Percentiles rank a stretch among this genome's conserved stretches.
phyloP scores from a whole-genome alignment of 2,888 invertebrate species.

The Melanargia galathea region DNA sequence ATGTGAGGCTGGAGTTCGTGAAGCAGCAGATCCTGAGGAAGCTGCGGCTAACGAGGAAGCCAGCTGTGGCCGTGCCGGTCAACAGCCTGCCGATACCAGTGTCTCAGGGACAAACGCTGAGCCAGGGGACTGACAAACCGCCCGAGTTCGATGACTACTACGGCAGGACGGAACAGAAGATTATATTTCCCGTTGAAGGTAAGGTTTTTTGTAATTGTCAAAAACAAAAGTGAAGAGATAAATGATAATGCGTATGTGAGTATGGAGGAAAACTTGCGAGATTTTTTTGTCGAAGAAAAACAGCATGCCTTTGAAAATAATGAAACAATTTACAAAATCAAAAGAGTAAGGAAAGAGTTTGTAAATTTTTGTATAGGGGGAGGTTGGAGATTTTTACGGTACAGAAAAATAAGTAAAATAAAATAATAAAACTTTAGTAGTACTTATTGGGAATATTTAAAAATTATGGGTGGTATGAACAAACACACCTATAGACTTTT shows the following conservation, averaged over 20 bases:
- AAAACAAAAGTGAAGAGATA: background rate
- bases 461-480: too few relatives aligned
- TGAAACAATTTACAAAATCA: background rate
- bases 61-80: slow-evolving; percentile 83
- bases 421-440: too few relatives aligned
- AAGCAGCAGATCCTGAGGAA: slow-evolving; percentile 93
- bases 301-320: too few relatives aligned
- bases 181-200: slow-evolving; percentile 91
- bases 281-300: background rate
- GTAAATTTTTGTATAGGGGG: too few relatives aligned
- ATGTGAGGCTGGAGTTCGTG: slow-evolving; percentile 89
- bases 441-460: too few relatives aligned
- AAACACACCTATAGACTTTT: too few relatives aligned
- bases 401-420: too few relatives aligned
- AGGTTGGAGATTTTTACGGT: background rate
- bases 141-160: slow-evolving; percentile 89
- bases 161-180: slow-evolving; percentile 91
- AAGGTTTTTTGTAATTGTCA: slow-evolving; percentile 42
- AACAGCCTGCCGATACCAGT: slow-evolving; percentile 88
- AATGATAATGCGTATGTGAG: too few relatives aligned
- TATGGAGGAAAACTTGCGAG: slow-evolving; percentile 17
- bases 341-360: background rate
- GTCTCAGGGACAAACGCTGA: slow-evolving; percentile 86
- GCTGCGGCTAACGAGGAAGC: slow-evolving; percentile 88
- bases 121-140: slow-evolving; percentile 81